Evolutionary conservation across 2,888 invertebrate genomes (phyloP), one percentile per base, ranked within the genome.

Genomic region (Peribatodes rhomboidaria): DNA sequence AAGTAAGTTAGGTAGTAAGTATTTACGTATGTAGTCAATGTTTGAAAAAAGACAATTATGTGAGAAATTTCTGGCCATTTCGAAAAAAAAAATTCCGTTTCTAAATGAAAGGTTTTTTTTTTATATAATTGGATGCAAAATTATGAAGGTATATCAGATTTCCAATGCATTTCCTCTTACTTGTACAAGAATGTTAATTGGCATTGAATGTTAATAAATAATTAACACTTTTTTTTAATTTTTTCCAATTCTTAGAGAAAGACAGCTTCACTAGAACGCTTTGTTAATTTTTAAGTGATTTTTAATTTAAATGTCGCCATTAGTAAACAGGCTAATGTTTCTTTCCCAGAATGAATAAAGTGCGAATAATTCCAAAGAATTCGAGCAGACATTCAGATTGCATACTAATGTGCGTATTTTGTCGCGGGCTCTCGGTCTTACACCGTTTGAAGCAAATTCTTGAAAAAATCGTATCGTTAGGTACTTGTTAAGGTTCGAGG

Each of bases 331-430:
- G 9, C 7, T 58, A 18, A 41, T 10, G 41, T 41, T 39, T 56
- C 49, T 20, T 71, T 69, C 69, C 57, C 60, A 47, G 71, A 67
- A 71, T 59, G 46, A 62, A 55, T 66, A 68, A 62, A 66, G 61
- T 71, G 67, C 59, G 62, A 67, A 71, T 64, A 59, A 57, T 61
- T 69, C 68, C 62, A n/a, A 63, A 46, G 69, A 66, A 71, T 68
- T 66, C 57, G 44, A 64, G 69, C 67, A 66, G 63, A 64, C 56
- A 62, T 66, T 65, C 64, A 53, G 64, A 61, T 68, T 66, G 69
- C 67, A 71, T 71, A 69, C 71, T 68, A 66, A 71, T 71, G 66
- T 63, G 33, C 33, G 47, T 42, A 55, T 47, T 53, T 46, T 37
- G 55, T 42, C 49, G 31, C 47, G 52, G 67, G 54, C 61, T 65